Percentiles rank a stretch among this genome's conserved stretches.
Evolutionary conservation across 2,797 vertebrate genomes (phyloP).

Genomic region (Anableps anableps): DNA sequence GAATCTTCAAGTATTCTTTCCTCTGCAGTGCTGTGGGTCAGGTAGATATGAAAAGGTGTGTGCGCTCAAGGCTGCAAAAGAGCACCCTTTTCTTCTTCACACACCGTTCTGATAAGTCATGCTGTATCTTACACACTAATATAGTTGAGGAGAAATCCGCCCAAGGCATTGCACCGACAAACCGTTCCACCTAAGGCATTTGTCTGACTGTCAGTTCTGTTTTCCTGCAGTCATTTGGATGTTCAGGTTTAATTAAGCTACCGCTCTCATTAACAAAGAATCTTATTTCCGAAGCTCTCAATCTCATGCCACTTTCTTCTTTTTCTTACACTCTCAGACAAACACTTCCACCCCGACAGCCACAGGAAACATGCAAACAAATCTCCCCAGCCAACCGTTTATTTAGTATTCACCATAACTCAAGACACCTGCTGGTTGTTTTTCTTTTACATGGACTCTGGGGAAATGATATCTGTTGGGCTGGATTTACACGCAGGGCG

Average conservation of each 20-base stretch:
- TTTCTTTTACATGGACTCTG: conserved; percentile 54
- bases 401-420: conserved; percentile 72
- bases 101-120: conserved; percentile 57
- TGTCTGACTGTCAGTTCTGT: conserved; percentile 67
- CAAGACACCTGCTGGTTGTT: conserved; percentile 68
- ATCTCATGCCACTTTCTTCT: conserved; percentile 48
- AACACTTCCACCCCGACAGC: conserved; percentile 47
- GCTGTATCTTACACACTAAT: conserved; percentile 39
- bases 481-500: conserved; percentile 49
- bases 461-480: conserved; percentile 71
- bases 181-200: conserved; percentile 65
- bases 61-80: conserved; percentile 41
- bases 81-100: conserved; percentile 33
- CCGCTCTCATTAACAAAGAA: conserved; percentile 69
- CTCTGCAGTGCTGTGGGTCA: conserved; percentile 35
- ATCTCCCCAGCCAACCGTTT: conserved; percentile 60
- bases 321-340: conserved; percentile 45
- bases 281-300: conserved; percentile 69
- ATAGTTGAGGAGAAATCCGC: conserved; percentile 45
- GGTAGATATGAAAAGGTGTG: conserved; percentile 51
- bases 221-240: conserved; percentile 66
- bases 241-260: conserved; percentile 76
- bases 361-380: conserved; percentile 41
- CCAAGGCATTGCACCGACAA: conserved; percentile 42
- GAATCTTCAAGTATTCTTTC: conserved; percentile 45